Conservation (phyloP, 2,888 invertebrate genomes). For the Campoletis raptor region DNA sequence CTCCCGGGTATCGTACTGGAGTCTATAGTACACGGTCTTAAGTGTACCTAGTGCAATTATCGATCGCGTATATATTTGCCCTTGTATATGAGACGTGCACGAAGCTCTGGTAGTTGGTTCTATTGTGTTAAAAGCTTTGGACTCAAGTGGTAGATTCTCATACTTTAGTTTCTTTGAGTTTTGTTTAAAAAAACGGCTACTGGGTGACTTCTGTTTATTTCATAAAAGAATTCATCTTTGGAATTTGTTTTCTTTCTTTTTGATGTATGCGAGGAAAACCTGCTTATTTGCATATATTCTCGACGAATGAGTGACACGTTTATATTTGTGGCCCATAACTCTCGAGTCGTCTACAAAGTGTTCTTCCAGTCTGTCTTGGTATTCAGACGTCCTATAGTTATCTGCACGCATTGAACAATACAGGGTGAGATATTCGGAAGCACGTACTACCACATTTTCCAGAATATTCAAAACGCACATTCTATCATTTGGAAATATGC, state of each 20-base stretch:
- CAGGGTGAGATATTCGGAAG: not conserved
- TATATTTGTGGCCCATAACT: conserved; percentile 25
- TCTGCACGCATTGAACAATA: not conserved
- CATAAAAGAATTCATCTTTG: conserved; percentile 17
- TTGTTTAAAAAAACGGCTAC: not conserved
- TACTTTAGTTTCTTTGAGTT: not conserved
- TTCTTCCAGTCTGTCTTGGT: not conserved
- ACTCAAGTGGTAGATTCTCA: conserved; percentile 39
- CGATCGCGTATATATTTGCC: conserved; percentile 47
- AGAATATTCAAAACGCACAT: not conserved
- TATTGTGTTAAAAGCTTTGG: conserved; percentile 13
- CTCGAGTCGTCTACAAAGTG: conserved; percentile 9
- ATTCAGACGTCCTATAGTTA: not conserved
- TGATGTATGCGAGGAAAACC: not conserved
- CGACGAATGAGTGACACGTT: conserved; percentile 27
- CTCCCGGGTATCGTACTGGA: not conserved
- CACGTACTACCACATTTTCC: not conserved
- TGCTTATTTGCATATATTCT: conserved; percentile 43
- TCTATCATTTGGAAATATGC: not conserved
- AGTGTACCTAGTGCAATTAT: conserved; percentile 51
- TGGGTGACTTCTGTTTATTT: not conserved
- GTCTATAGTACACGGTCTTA: conserved; percentile 18
- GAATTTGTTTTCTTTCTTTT: not conserved
- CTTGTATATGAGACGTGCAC: conserved; percentile 12
- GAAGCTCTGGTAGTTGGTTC: conserved; percentile 14